These are phyloP conservation scores for Pseudolycoriella hygida DNA, from an alignment of 2,888 invertebrate genomes.

Conservation along the genomic window DNA sequence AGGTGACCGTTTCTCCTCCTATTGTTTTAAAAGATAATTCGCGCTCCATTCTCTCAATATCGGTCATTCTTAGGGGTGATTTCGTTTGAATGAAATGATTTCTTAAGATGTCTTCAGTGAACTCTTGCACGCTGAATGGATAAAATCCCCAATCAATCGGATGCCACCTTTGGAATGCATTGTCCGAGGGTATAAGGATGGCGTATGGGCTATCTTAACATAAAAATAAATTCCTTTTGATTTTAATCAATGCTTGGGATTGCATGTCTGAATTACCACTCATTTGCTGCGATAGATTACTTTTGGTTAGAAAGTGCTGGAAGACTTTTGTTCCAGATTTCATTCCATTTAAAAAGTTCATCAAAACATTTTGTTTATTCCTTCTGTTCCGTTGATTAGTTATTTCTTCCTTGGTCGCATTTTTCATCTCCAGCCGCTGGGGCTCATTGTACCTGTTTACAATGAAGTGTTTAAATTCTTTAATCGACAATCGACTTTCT, in stretches of 20 bases:
- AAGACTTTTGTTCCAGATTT: conserved; percentile 45
- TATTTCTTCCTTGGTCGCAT: conserved; percentile 22
- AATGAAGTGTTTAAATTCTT: too few relatives aligned
- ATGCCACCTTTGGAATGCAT: conserved; percentile 48
- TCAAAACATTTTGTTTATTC: conserved; percentile 23
- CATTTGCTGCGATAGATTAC: conserved; percentile 40
- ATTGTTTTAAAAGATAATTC: conserved; percentile 36
- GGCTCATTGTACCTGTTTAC: conserved; percentile 26
- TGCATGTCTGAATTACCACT: conserved; percentile 11
- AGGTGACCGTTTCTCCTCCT: conserved; percentile 37
- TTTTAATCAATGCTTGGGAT: neutral
- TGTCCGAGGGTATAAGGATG: conserved; percentile 43
- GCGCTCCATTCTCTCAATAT: conserved; percentile 30
- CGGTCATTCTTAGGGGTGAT: conserved; percentile 32
- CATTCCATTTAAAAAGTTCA: conserved; percentile 36
- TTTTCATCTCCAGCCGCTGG: conserved; percentile 25
- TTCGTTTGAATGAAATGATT: conserved; percentile 42
- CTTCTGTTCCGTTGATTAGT: conserved; percentile 18
- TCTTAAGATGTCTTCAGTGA: conserved; percentile 39
- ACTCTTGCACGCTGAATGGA: conserved; percentile 46
- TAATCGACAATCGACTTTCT: too few relatives aligned
- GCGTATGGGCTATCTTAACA: conserved; percentile 36
- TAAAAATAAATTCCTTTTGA: conserved; percentile 2
- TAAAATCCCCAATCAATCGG: conserved; percentile 54
- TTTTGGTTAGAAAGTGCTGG: conserved; percentile 41